Base-by-base conservation (phyloP, 2,113 vertebrate species). In the Hippolais icterina region DNA sequence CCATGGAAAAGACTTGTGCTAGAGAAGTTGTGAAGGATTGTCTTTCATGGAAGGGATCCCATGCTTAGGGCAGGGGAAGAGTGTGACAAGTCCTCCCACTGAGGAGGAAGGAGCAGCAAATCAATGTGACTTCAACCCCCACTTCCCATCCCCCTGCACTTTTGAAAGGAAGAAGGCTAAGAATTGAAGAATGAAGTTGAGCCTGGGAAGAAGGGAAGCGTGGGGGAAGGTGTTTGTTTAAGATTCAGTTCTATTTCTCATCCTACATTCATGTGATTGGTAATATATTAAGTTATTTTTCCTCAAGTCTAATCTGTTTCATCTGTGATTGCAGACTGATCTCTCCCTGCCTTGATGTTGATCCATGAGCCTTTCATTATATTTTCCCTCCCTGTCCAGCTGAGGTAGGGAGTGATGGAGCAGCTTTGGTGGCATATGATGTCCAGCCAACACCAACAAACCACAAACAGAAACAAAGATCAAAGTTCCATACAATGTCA, bases 301-400 rank as follows among this genome's bases (percentile, higher is more conserved):
- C 17, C 9, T 27, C 31, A 57, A 72, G 14, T 56, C 11, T 7
- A 12, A 6, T 57, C 15, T 56, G 25, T 56, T 72, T 80, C 27
- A 5, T 56, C 35, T 63, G 18, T 50, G 35, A 23, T 49, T 27
- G 14, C 24, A 57, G 29, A 60, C 20, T 60, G 24, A 31, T 39
- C 16, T 60, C 13, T 54, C n/a, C 29, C 46, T 46, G 12, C 24
- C 15, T 9, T 21, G 61, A n/a, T 46, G 6, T 10, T 4, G 3
- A 29, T 9, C 28, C 12, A 60, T 0, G 1, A 66, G 4, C 10
- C 23, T 74, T 39, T n/a, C 16, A 12, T 29, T 39, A 14, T 46
- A 29, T 53, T 82, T 82, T 47, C 16, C n/a, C 5, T 37, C n/a
- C 7, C 24, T 68, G 39, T 41, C 13, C 24, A 47, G 25, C 24